Evolutionary conservation across 2,113 vertebrate genomes (phyloP).

Genomic region (Glareola pratincola): DNA sequence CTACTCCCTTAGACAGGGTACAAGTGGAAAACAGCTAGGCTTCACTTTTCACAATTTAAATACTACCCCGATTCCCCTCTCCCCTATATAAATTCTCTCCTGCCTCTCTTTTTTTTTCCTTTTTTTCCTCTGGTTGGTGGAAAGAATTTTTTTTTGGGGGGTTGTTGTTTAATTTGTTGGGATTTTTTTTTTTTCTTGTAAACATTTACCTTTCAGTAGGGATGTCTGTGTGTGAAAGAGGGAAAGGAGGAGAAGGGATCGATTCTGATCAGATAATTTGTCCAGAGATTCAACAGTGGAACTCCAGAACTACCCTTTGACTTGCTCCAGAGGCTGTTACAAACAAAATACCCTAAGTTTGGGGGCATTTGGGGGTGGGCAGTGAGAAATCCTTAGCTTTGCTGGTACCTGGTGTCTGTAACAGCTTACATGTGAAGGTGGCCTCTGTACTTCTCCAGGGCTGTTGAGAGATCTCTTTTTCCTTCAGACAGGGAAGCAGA

Average conservation of each 20-base stretch:
- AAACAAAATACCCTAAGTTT: not conserved
- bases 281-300: not conserved
- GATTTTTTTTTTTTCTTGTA: not conserved
- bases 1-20: not conserved
- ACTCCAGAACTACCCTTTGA: not conserved
- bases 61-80: rapidly evolving
- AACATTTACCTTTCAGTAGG: not conserved
- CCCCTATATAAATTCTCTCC: not conserved
- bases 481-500: not conserved
- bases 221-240: not conserved
- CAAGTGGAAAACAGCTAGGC: not conserved
- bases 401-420: not conserved
- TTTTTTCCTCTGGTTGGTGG: not conserved
- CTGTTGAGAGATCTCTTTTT: not conserved
- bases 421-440: not conserved
- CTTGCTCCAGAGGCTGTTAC: not conserved
- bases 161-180: not conserved
- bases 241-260: not conserved
- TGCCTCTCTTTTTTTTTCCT: rapidly evolving
- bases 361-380: not conserved
- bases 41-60: not conserved
- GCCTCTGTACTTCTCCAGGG: not conserved
- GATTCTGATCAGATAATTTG: not conserved
- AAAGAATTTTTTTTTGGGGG: not conserved
- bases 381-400: not conserved